Conservation (phyloP, 1,140 invertebrate genomes). For the Steinernema feltiae region DNA sequence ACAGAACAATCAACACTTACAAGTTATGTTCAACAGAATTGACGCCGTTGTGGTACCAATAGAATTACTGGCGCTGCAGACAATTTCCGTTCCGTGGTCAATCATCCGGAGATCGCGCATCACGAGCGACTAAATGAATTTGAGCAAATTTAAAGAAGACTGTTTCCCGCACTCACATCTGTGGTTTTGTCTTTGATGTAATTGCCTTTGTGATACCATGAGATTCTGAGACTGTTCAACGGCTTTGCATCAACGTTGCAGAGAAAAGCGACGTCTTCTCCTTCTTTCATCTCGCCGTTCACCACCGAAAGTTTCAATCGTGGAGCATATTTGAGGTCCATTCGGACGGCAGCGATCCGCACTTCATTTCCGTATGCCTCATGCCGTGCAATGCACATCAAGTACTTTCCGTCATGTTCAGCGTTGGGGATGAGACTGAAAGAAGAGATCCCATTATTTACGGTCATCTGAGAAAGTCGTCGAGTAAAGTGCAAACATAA, state of each 20-base stretch:
- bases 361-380: slow-evolving; percentile 36
- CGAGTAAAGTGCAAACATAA: neutral
- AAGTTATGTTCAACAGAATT: slow-evolving; percentile 29
- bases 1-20: slow-evolving; percentile 21
- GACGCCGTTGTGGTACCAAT: slow-evolving; percentile 30
- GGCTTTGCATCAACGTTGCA: slow-evolving; percentile 39
- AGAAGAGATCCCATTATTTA: neutral
- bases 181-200: slow-evolving; percentile 26
- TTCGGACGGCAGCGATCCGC: slow-evolving; percentile 21
- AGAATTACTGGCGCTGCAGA: slow-evolving; percentile 29
- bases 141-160: neutral
- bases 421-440: slow-evolving; percentile 33
- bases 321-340: slow-evolving; percentile 31
- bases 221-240: slow-evolving; percentile 29
- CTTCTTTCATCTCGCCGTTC: slow-evolving; percentile 23
- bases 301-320: slow-evolving; percentile 29
- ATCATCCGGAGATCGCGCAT: slow-evolving; percentile 33
- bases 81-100: slow-evolving; percentile 30
- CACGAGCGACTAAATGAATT: slow-evolving; percentile 29
- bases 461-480: neutral
- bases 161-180: slow-evolving; percentile 19
- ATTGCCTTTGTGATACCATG: slow-evolving; percentile 30
- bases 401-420: slow-evolving; percentile 34
- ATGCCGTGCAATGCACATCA: slow-evolving; percentile 34
- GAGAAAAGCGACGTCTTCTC: slow-evolving; percentile 27